Evolutionary conservation across 2,888 invertebrate species (phyloP).

Genomic region (Drosophila percnosoma): DNA sequence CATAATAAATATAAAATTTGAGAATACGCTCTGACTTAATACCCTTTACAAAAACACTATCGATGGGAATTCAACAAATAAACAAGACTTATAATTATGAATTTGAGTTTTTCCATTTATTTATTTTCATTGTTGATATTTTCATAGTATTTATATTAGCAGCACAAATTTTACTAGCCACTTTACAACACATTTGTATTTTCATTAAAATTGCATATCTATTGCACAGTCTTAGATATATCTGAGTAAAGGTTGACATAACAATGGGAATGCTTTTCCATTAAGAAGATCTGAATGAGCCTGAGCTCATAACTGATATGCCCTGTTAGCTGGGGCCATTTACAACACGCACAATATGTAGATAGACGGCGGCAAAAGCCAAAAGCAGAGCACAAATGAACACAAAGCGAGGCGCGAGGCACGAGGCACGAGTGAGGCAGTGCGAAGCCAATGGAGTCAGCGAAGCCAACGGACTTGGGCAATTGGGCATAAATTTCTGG

Average conservation of each 20-base stretch:
- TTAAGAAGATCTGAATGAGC: background rate
- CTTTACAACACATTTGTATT: background rate
- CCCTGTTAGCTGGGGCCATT: constrained; percentile 2
- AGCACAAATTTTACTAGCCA: background rate
- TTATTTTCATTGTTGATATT: background rate
- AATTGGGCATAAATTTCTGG: constrained; percentile 74
- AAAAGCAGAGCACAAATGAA: constrained; percentile 29
- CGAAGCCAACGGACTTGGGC: constrained; percentile 46
- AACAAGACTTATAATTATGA: background rate
- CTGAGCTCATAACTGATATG: constrained; percentile 3
- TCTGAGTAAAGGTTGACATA: background rate
- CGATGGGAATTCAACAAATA: background rate
- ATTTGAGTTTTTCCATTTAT: background rate
- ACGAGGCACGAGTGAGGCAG: background rate
- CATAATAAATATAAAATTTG: background rate
- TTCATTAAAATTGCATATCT: background rate
- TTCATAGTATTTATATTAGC: background rate
- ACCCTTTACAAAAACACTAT: background rate
- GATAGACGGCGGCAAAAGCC: constrained; percentile 17
- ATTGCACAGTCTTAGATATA: background rate
- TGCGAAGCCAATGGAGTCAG: constrained; percentile 10
- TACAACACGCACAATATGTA: constrained; percentile 9
- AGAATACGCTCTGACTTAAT: background rate
- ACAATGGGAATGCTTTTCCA: background rate
- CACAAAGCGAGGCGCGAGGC: background rate